A percentile compares a stretch with the other conserved stretches of the same genome.
Conservation (phyloP, 2,113 vertebrate genomes). For the Corythornis madagascariensis region DNA sequence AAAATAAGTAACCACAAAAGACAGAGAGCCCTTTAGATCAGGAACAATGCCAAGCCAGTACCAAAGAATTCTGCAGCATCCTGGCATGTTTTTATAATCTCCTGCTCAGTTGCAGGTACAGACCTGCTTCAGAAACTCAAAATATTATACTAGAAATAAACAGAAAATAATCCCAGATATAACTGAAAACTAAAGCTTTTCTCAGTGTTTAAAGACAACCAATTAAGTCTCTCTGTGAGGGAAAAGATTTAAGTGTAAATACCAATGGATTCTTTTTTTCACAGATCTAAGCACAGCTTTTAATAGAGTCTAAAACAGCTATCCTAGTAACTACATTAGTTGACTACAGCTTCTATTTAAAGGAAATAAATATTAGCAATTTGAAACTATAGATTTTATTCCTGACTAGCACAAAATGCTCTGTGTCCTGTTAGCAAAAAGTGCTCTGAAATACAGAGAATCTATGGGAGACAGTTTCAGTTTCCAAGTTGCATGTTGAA, state of each 20-base stretch:
- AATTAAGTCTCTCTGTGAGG: neutral
- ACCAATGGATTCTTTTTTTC: neutral
- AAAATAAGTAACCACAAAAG: neutral
- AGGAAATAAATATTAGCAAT: neutral
- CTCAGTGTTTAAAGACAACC: neutral
- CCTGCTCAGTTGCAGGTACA: neutral
- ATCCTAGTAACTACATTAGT: neutral
- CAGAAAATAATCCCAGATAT: neutral
- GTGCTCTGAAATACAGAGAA: neutral
- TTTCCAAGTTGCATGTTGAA: slow-evolving; percentile 55
- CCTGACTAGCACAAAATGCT: neutral
- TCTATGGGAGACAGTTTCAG: slow-evolving; percentile 37
- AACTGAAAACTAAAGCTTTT: neutral
- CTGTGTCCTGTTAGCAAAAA: neutral
- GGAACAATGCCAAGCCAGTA: neutral
- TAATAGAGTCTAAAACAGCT: neutral
- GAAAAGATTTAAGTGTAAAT: neutral
- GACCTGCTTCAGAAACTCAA: neutral
- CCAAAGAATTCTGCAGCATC: neutral
- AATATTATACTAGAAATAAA: neutral
- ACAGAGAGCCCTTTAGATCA: neutral
- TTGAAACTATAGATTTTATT: neutral
- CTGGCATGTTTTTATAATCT: neutral
- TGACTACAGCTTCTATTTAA: neutral
- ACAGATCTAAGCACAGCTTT: neutral